Percentiles rank a stretch among this genome's conserved stretches.
Conservation (phyloP, 2,113 vertebrate species). For the Ibidorhyncha struthersii region DNA sequence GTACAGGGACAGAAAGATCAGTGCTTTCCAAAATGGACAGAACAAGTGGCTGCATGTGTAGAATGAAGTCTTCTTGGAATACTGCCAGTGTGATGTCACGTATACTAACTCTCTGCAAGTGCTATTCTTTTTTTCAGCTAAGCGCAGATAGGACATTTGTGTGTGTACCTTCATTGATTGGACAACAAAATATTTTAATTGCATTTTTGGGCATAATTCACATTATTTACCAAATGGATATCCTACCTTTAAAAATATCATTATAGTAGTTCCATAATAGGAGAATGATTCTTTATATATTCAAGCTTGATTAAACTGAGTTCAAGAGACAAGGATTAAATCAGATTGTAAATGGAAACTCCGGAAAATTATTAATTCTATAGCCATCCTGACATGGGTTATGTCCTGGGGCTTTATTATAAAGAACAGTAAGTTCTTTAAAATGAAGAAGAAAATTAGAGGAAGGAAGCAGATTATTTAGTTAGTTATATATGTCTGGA, state of each 20-base stretch:
- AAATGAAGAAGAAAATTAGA: background rate
- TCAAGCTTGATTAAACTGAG: background rate
- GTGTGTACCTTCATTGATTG: background rate
- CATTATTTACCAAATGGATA: background rate
- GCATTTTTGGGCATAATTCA: background rate
- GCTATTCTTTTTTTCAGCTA: background rate
- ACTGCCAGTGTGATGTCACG: fast-evolving
- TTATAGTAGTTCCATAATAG: background rate
- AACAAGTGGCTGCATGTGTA: background rate
- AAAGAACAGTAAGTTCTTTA: background rate
- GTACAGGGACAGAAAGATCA: background rate
- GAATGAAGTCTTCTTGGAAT: background rate
- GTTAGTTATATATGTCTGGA: background rate
- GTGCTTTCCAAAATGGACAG: background rate
- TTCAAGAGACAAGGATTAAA: background rate
- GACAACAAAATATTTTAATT: background rate
- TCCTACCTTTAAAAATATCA: background rate
- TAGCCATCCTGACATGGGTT: background rate
- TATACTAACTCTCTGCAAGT: background rate
- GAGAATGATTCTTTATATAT: background rate
- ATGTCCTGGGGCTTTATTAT: background rate
- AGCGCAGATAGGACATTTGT: background rate
- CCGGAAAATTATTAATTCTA: background rate
- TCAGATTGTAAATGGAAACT: background rate
- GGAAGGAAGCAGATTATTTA: background rate